Conservation (phyloP, 2,113 vertebrate species). For the Candoia aspera region DNA sequence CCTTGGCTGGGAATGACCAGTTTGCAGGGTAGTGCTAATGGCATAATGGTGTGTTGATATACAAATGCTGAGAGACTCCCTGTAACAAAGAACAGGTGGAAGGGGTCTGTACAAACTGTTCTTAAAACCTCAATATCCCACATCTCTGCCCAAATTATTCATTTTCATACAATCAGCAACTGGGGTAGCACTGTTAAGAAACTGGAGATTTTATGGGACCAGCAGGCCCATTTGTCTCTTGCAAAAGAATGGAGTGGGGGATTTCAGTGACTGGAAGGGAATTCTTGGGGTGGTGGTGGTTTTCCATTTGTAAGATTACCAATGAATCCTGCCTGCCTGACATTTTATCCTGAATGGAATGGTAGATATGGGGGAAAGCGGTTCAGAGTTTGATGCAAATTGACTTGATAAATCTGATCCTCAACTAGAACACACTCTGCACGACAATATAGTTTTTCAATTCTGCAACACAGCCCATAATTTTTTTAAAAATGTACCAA, state of each 20-base stretch:
- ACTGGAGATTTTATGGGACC: background rate
- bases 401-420: background rate
- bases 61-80: constrained; percentile 92
- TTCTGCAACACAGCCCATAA: background rate
- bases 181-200: background rate
- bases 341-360: background rate
- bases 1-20: constrained; percentile 80
- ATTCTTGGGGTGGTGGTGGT: background rate
- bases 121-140: background rate
- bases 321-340: background rate
- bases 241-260: background rate
- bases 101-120: background rate
- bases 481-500: background rate
- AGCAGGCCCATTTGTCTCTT: background rate
- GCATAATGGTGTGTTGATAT: constrained; percentile 86
- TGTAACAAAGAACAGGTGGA: constrained; percentile 55
- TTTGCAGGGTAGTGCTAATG: constrained; percentile 83
- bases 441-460: background rate
- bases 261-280: background rate
- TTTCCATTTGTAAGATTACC: background rate
- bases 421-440: background rate
- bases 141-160: background rate
- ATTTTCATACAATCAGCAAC: background rate
- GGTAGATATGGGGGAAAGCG: background rate
- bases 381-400: background rate